A percentile compares a stretch with the other conserved stretches of the same genome.
Evolutionary conservation across 2,888 invertebrate species (phyloP).

Genomic region (Tanypteryx hageni): DNA sequence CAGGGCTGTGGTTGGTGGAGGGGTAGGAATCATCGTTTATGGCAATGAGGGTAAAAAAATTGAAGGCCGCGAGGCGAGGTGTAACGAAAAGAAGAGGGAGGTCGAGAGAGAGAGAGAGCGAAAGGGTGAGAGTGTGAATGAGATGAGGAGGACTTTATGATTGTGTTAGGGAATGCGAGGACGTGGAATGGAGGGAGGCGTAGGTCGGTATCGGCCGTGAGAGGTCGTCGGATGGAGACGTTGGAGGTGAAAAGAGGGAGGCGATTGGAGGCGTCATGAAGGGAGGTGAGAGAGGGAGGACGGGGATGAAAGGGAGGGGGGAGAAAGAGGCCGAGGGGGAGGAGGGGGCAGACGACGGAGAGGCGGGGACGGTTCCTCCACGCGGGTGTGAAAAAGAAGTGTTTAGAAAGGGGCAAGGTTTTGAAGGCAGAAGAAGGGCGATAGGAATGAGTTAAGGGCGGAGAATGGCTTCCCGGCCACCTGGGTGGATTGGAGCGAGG

Average conservation of each 20-base stretch:
- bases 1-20: not conserved
- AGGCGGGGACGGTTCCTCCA: slow-evolving; percentile 12
- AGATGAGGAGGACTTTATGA: slow-evolving; percentile 15
- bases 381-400: slow-evolving; percentile 61
- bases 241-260: not conserved
- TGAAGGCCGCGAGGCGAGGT: not conserved
- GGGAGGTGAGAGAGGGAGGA: not conserved
- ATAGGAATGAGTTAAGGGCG: slow-evolving; percentile 51
- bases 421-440: not conserved
- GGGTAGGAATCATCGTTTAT: not conserved
- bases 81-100: not conserved
- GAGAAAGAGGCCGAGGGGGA: not conserved
- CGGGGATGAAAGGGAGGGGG: not conserved
- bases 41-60: not conserved
- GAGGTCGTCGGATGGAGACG: slow-evolving; percentile 52
- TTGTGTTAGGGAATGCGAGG: slow-evolving; percentile 37
- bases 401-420: slow-evolving; percentile 50
- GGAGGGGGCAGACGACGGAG: not conserved
- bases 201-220: not conserved
- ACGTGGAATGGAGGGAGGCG: not conserved
- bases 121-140: slow-evolving; percentile 38
- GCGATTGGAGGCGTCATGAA: not conserved
- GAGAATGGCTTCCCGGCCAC: slow-evolving; percentile 32
- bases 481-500: slow-evolving; percentile 46
- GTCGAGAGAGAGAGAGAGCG: slow-evolving; percentile 29